Conservation (phyloP, 1,140 invertebrate genomes). For the Olivierus martensii region DNA sequence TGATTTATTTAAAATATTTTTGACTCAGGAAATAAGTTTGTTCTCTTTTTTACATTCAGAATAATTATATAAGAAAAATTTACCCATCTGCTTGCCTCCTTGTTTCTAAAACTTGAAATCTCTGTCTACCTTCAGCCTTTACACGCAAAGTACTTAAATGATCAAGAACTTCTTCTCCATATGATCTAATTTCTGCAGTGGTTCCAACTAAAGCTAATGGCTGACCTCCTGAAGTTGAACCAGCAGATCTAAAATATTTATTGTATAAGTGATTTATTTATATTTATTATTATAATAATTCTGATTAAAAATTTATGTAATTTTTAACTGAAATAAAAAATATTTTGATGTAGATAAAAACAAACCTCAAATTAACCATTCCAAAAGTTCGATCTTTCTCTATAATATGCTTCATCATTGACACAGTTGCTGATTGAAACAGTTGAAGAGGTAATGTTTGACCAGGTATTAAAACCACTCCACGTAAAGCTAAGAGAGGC, state of each 20-base stretch:
- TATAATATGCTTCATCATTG: slow-evolving; percentile 42
- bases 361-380: slow-evolving; percentile 36
- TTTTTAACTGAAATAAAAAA: too few species aligned
- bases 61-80: too few species aligned
- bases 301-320: too few species aligned
- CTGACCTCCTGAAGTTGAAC: too few species aligned
- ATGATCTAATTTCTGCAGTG: slow-evolving; percentile 56
- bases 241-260: too few species aligned
- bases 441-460: slow-evolving; percentile 54
- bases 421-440: slow-evolving; percentile 37
- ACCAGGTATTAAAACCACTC: slow-evolving; percentile 50
- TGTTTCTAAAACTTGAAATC: slow-evolving; percentile 43
- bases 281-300: too few species aligned
- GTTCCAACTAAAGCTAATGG: slow-evolving; percentile 38
- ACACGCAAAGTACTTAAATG: slow-evolving; percentile 25
- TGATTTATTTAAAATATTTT: too few species aligned
- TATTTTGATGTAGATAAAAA: too few species aligned
- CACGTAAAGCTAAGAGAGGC: slow-evolving; percentile 42
- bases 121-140: slow-evolving; percentile 49
- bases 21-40: too few species aligned
- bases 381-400: slow-evolving; percentile 46
- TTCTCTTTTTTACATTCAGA: too few species aligned
- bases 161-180: slow-evolving; percentile 37
- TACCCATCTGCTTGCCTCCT: slow-evolving; percentile 36
- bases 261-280: too few species aligned